Evolutionary conservation across 1,140 invertebrate genomes (phyloP).

Genomic region (Drosophila ambigua): DNA sequence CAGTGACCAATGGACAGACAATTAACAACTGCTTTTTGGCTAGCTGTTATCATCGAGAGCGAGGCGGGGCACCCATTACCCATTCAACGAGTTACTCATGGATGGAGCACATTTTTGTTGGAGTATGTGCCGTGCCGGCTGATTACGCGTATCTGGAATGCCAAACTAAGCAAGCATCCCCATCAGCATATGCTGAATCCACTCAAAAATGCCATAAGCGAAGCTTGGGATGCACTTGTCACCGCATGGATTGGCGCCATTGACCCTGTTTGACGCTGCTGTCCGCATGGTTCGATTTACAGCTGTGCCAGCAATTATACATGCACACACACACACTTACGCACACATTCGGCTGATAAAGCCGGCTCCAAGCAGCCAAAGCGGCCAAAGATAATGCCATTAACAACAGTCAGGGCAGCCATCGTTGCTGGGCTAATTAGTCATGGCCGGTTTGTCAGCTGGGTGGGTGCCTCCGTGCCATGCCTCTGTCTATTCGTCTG

Average conservation of each 20-base stretch:
- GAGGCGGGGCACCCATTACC: constrained; percentile 13
- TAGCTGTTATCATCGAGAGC: constrained; percentile 41
- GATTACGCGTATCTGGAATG: too few species aligned
- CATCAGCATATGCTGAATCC: neutral
- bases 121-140: too few species aligned
- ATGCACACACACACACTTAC: neutral
- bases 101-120: too few species aligned
- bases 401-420: constrained; percentile 31
- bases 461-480: constrained; percentile 6
- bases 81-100: too few species aligned
- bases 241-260: constrained; percentile 32
- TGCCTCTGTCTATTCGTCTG: neutral
- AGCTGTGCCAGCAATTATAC: constrained; percentile 28
- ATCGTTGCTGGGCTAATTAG: constrained; percentile 35
- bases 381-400: constrained; percentile 57
- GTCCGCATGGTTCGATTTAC: constrained; percentile 28
- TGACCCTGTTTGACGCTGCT: constrained; percentile 32
- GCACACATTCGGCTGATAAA: constrained; percentile 48
- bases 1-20: constrained; percentile 55
- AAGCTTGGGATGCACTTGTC: constrained; percentile 17
- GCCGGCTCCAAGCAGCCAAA: constrained; percentile 32
- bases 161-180: neutral
- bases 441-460: constrained; percentile 37
- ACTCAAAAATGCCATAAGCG: constrained; percentile 3
- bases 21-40: constrained; percentile 61